Evolutionary conservation across 2,113 vertebrate species (phyloP), one percentile per base, ranked within the genome.

Genomic region (Archocentrus centrarchus): DNA sequence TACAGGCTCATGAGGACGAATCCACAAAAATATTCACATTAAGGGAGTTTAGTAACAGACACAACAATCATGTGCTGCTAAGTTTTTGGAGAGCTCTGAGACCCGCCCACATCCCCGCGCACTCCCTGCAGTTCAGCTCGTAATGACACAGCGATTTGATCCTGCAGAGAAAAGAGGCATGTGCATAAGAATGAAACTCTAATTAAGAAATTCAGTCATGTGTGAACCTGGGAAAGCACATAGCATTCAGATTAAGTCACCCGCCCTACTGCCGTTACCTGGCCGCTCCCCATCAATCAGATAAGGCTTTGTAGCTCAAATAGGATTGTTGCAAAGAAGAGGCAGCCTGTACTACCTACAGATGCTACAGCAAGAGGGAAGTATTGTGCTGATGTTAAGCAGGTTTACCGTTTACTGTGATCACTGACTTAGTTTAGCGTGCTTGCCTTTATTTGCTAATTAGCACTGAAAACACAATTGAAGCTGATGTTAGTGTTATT

Each of bases 151-250:
- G 76, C 50, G 64, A 90, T 88, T 86, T 92, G 73, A 85, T 91
- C 81, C 89, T 82, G 78, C 76, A 47, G 87, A 86, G 80, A 83
- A 83, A 81, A 86, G 50, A 89, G 39, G 73, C 82, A 60, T 70
- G 41, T 70, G 73, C 81, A 80, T 80, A 63, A 66, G 87, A 91
- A 89, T 88, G 82, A 93, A 80, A 76, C 82, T 77, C 84, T 92
- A 92, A 91, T 93, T 91, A 92, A 87, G 82, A 91, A 87, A 88
- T 83, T 24, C 81, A 89, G 81, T 91, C 88, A 86, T 90, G 86
- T 90, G 90, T 94, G 62, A 91, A 91, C 76, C 1, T 39, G 24
- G 66, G 76, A 80, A 75, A 85, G 88, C 86, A 61, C 55, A 53
- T 35, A 82, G 88, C 80, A 87, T 92, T 82, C 66, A 81, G 88